Evolutionary conservation across 2,888 invertebrate species (phyloP).

Genomic region (Drosophila colorata): DNA sequence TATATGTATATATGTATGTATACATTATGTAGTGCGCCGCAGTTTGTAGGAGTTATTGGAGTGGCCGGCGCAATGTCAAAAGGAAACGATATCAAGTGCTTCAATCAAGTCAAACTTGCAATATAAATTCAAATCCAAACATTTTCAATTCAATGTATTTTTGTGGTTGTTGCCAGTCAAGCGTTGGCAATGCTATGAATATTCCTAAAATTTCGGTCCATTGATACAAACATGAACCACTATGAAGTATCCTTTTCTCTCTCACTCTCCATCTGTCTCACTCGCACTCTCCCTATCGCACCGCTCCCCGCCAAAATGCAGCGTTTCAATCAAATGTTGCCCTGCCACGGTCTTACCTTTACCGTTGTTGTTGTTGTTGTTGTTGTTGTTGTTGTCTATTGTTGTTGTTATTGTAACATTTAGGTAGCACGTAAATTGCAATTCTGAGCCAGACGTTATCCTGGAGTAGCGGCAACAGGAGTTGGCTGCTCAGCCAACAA

Average conservation of each 20-base stretch:
- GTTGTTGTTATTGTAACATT: constrained; percentile 52
- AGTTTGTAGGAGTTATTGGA: constrained; percentile 7
- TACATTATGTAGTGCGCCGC: background rate
- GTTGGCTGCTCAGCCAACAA: constrained; percentile 28
- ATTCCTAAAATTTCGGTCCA: constrained; percentile 57
- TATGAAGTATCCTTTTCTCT: constrained; percentile 38
- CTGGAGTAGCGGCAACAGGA: constrained; percentile 19
- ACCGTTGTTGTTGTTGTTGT: constrained; percentile 24
- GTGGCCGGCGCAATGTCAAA: constrained; percentile 45
- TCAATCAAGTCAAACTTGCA: constrained; percentile 79
- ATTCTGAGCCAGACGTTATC: constrained; percentile 48
- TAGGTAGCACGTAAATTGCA: constrained; percentile 71
- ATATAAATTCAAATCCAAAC: constrained; percentile 80
- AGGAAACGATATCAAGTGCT: constrained; percentile 76
- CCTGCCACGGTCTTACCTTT: constrained; percentile 28
- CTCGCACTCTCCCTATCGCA: background rate
- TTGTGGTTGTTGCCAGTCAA: constrained; percentile 75
- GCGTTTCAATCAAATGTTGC: constrained; percentile 70
- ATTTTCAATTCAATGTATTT: constrained; percentile 78
- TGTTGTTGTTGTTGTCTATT: constrained; percentile 37
- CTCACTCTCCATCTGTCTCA: background rate
- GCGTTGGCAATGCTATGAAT: constrained; percentile 68
- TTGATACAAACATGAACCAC: constrained; percentile 29
- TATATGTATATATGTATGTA: background rate
- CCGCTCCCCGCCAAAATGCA: constrained; percentile 42